Evolutionary conservation across 2,113 vertebrate species (phyloP), one percentile per base, ranked within the genome.

Genomic region (Hoplias malabaricus): DNA sequence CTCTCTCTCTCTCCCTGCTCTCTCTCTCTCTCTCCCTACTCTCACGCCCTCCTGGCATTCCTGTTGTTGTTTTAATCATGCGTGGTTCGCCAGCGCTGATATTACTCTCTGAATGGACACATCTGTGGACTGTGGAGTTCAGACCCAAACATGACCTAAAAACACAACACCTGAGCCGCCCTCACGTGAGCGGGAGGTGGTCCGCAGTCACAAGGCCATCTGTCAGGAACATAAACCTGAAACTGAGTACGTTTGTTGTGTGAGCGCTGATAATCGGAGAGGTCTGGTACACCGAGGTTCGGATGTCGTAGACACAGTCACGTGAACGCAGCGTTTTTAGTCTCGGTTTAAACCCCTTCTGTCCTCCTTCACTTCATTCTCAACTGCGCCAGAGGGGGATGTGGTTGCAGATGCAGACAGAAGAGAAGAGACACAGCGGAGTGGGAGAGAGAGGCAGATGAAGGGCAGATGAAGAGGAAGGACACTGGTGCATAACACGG

Each of bases 401-500:
- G 16, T 14, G 38, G 12, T 1, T 1, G 21, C 10, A 16, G 50
- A 29, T 21, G 50, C 53, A 40, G 34, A 59, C 12, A 46, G 11
- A 3, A 27, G 59, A 31, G 19, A 14, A 48, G 74, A 34, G 63
- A 19, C 38, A 48, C n/a, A n/a, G n/a, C n/a, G n/a, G 38, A 43
- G 16, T 1, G 2, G 25, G 29, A 36, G 14, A 59, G 21, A 65
- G 12, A 36, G 14, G 21, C 61, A 34, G 19, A 50, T 50, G 46
- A 50, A 50, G 46, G 46, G 46, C 46, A 48, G 53, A 40, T 23
- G 21, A 25, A 57, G 53, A 59, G 29, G 8, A 59, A 59, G 29
- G 38, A 61, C 67, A 78, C 54, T 78, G 31, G 14, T 80, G 50
- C 59, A 61, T 66, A 48, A 46, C 38, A 36, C 48, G n/a, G 29